phyloP scores from a whole-genome alignment of 1,140 invertebrate genomes.

The Chironomus striatipennis region DNA sequence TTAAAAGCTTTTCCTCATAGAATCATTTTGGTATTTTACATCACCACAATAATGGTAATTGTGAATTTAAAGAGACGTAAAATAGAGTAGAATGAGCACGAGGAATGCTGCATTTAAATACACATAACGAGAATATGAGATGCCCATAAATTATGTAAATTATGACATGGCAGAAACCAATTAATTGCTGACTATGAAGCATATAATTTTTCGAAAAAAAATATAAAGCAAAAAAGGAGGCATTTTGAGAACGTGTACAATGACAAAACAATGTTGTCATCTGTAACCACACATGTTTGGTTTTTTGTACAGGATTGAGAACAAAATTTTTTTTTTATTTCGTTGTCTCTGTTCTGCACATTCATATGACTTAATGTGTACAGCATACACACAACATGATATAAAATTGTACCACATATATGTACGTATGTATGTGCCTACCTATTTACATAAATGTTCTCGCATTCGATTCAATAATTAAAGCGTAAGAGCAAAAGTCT shows the following conservation, averaged over 20 bases:
- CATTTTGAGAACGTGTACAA: neutral
- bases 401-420: neutral
- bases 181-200: conserved; percentile 7
- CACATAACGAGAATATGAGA: neutral
- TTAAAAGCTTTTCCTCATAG: neutral
- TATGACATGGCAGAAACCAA: conserved; percentile 1
- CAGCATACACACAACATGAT: neutral
- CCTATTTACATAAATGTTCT: neutral
- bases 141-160: conserved; percentile 14
- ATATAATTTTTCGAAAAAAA: neutral
- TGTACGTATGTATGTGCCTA: neutral
- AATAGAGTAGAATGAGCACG: neutral
- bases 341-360: neutral
- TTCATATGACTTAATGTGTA: conserved; percentile 3
- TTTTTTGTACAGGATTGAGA: neutral
- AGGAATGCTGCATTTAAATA: no score
- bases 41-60: neutral
- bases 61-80: neutral
- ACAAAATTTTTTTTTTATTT: neutral
- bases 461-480: conserved; percentile 5
- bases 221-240: neutral
- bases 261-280: conserved; percentile 13
- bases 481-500: neutral
- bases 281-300: conserved; percentile 11
- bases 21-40: neutral